These are phyloP conservation scores for Beroe forskalii DNA, from an alignment of 37 sponge, comb jelly and placozoan species.

Conservation along the genomic window DNA sequence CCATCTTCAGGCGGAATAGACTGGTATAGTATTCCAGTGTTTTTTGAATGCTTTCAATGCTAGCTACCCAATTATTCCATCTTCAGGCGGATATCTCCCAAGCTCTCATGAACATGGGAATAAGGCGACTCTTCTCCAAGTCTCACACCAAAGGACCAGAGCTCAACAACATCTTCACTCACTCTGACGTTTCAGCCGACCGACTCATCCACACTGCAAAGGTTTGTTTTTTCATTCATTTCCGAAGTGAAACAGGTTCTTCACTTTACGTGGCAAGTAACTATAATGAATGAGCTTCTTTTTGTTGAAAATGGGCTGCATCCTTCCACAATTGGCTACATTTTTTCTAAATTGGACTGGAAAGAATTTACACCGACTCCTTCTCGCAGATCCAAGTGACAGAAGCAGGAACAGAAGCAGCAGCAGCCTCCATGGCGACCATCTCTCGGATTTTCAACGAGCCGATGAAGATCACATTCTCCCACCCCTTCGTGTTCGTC, in stretches of 20 bases:
- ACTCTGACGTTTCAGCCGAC: background rate
- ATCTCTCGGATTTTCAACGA: background rate
- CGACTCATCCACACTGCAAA: conserved; percentile 19
- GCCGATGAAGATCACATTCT: conserved; percentile 10
- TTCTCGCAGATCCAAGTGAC: conserved; percentile 47
- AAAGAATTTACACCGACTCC: too few species aligned
- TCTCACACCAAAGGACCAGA: background rate
- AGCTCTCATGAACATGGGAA: conserved; percentile 30
- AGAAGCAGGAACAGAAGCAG: conserved; percentile 59
- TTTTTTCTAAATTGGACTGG: too few species aligned
- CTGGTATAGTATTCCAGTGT: too few species aligned
- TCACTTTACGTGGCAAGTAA: too few species aligned
- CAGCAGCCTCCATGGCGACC: background rate
- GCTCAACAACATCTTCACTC: background rate
- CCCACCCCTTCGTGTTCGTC: conserved; percentile 39
- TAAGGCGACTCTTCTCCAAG: background rate
- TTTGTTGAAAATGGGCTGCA: too few species aligned
- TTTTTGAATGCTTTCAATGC: too few species aligned
- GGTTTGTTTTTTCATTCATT: background rate
- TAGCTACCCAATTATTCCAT: too few species aligned
- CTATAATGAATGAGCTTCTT: too few species aligned
- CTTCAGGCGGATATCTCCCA: conserved; percentile 24
- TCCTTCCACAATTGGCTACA: too few species aligned
- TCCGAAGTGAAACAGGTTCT: too few species aligned
- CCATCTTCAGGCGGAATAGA: too few species aligned